Base-by-base conservation (phyloP, 1,140 invertebrate genomes). In the Cryptotermes secundus region DNA sequence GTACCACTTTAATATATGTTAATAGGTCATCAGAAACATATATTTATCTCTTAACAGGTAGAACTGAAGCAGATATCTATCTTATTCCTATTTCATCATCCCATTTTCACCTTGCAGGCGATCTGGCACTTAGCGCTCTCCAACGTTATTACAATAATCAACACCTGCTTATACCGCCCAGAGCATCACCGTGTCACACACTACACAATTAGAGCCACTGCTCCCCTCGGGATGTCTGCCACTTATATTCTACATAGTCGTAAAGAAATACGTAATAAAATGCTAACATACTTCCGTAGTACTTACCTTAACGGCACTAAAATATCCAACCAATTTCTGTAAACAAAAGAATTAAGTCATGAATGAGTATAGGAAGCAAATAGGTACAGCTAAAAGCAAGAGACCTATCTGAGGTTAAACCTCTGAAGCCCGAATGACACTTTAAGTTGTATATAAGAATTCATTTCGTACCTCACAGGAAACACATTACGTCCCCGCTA, bases 31-130 rank as follows among this genome's bases (percentile, higher is more conserved):
- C 26, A 31, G 59, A 3, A 72, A 72, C 3, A 7, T n/a, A n/a
- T 72, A 72, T 72, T 72, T 72, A 72, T n/a, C 59, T 72, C 9
- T n/a, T 72, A 72, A 16, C n/a, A 72, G n/a, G 4, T n/a, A 72
- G 24, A 72, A 72, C 4, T 26, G 26, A 72, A 72, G 59, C 31
- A 72, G 59, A 72, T 72, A 31, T 16, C 1, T 72, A 72, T 72
- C 59, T 26, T 14, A 31, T 31, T 7, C 59, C 2, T 72, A 72
- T 72, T 72, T 72, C 59, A 72, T 72, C 59, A n/a, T 72, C 59
- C n/a, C 59, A 72, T 72, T 72, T 72, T 72, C 59, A 72, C 59
- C 59, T 72, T 72, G n/a, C 59, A 72, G 26, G n/a, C 59, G n/a
- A 72, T 72, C 59, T 14, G 19, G 26, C 53, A 59, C 53, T 59